Base-by-base conservation (phyloP, 2,113 vertebrate genomes). In the Astur gentilis region DNA sequence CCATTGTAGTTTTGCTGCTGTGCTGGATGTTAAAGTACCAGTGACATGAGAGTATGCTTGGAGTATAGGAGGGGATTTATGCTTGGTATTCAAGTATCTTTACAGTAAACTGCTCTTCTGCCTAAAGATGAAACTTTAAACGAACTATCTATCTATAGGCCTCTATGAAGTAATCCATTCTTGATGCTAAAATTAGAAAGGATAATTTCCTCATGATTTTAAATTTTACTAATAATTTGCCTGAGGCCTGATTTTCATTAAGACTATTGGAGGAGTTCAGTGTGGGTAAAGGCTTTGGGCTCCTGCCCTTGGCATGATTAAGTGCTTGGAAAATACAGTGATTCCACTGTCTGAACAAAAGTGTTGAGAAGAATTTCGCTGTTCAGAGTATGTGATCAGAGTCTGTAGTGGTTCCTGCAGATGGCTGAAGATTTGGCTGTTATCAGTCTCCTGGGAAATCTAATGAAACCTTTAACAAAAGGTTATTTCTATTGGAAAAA, bases 401-500 rank as follows among this genome's bases (percentile, higher is more conserved):
- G 69, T 70, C 89, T 93, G 67, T 47, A 44, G 52, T 64, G 72
- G 70, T 79, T 96, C 83, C 77, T 92, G 78, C 42, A 82, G 40
- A 62, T 87, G 66, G 49, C 83, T 89, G 87, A 71, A 90, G 92
- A 78, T 86, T 70, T 91, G 96, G 38, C 84, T 96, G 91, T 76
- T 97, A 72, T 62, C 83, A 86, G 62, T 90, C 55, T 87, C 55
- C 64, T 65, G 71, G 60, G 75, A 95, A 95, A 61, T 92, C 40
- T 42, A 92, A 78, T 87, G 88, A 94, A 94, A 89, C 54, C 54
- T 90, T 83, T 84, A 87, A 94, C 34, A 86, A 89, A 95, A 97
- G 78, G 71, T 95, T 95, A 94, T 97, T 95, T 89, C 92, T 93
- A 61, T 91, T 93, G 57, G 75, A 54, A 54, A 73, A 90, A 89